Evolutionary conservation across 2,888 invertebrate genomes (phyloP).

Genomic region (Zonitis immaculata): DNA sequence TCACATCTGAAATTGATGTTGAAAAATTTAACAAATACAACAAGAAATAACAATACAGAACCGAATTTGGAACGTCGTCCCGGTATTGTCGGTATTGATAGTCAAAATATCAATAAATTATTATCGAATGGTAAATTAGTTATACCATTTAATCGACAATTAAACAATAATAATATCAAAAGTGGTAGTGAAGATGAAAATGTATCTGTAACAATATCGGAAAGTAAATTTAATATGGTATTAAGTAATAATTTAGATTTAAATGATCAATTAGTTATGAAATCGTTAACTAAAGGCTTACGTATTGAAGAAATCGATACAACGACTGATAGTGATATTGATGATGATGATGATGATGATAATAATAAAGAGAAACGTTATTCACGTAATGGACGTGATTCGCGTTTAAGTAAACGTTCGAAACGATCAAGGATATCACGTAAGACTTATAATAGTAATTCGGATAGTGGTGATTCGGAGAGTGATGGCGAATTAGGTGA

Average conservation of each 20-base stretch:
- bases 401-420: conserved; percentile 31
- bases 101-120: conserved; percentile 43
- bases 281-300: conserved; percentile 41
- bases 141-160: conserved; percentile 36
- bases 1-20: conserved; percentile 66
- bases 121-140: conserved; percentile 43
- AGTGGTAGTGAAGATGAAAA: conserved; percentile 48
- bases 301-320: conserved; percentile 38
- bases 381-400: conserved; percentile 28
- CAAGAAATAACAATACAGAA: conserved; percentile 51
- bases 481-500: neutral
- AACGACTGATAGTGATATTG: conserved; percentile 14
- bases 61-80: conserved; percentile 54
- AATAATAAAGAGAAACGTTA: neutral
- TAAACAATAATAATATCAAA: conserved; percentile 22
- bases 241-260: conserved; percentile 43
- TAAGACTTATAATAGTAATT: conserved; percentile 29
- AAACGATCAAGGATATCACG: conserved; percentile 15
- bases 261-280: conserved; percentile 45
- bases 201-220: conserved; percentile 46
- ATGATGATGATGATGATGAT: conserved; percentile 2
- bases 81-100: conserved; percentile 51
- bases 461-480: conserved; percentile 24
- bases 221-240: conserved; percentile 41
- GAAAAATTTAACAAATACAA: conserved; percentile 54